phyloP scores from a whole-genome alignment of 2,113 vertebrate genomes.

The Amphiprion percula region DNA sequence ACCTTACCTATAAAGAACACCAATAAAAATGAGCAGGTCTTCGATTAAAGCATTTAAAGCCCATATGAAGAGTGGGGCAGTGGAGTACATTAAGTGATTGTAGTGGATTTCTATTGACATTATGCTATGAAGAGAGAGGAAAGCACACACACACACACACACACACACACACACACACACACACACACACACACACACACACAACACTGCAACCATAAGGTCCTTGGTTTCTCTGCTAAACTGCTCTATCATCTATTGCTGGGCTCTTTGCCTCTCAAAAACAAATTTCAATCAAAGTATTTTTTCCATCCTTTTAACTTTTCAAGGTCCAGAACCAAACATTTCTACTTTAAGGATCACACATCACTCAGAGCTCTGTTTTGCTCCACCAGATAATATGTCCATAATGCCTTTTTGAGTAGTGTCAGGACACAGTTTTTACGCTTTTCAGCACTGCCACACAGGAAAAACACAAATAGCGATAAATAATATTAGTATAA shows the following conservation, averaged over 20 bases:
- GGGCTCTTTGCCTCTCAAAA: slow-evolving; percentile 9
- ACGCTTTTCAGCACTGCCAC: not conserved
- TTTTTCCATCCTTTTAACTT: slow-evolving; percentile 1
- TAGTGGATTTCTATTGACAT: slow-evolving; percentile 72
- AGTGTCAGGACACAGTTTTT: not conserved
- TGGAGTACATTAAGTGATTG: slow-evolving; percentile 77
- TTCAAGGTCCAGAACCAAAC: slow-evolving; percentile 7
- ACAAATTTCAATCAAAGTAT: not conserved
- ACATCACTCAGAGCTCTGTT: not conserved
- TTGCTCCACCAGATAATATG: not conserved
- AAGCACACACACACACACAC: slow-evolving; percentile 47
- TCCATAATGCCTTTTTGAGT: slow-evolving; percentile 4
- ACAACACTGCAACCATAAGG: slow-evolving; percentile 46
- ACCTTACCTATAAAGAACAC: slow-evolving; percentile 77
- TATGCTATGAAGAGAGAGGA: slow-evolving; percentile 51
- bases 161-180: slow-evolving; percentile 34
- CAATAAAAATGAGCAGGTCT: slow-evolving; percentile 77
- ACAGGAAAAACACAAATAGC: slow-evolving; percentile 29
- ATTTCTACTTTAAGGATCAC: not conserved
- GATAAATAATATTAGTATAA: slow-evolving; percentile 38
- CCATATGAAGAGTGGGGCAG: slow-evolving; percentile 70
- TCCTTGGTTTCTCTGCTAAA: slow-evolving; percentile 47
- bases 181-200: not conserved
- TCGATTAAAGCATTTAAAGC: slow-evolving; percentile 75
- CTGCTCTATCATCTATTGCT: slow-evolving; percentile 20